phyloP scores from a whole-genome alignment of 2,888 invertebrate genomes.

The Epistrophe grossulariae region DNA sequence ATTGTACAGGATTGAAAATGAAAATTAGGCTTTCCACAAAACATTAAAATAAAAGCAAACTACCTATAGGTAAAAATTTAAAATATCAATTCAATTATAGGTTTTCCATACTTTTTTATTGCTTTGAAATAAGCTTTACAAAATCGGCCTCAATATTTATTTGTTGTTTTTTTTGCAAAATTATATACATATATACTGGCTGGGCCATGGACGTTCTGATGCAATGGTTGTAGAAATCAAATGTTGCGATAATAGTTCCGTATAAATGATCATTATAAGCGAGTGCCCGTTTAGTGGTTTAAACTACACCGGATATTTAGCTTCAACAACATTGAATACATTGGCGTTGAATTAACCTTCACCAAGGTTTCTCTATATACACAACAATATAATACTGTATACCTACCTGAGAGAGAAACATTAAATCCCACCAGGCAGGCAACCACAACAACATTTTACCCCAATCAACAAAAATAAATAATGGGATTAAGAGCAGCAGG shows the following conservation, averaged over 20 bases:
- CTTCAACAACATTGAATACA: constrained; percentile 50
- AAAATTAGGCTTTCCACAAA: no score
- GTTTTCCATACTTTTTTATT: no score
- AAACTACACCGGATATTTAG: constrained; percentile 50
- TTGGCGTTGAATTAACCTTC: constrained; percentile 63
- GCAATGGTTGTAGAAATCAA: constrained; percentile 16
- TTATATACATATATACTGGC: neutral
- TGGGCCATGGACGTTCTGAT: neutral
- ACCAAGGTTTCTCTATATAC: constrained; percentile 5
- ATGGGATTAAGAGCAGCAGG: constrained; percentile 75
- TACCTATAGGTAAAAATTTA: no score
- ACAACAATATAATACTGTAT: neutral
- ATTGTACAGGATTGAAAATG: no score
- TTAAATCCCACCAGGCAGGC: constrained; percentile 57
- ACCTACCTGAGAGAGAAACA: constrained; percentile 40
- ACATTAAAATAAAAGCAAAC: no score
- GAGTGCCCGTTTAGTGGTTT: constrained; percentile 69
- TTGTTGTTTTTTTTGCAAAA: neutral
- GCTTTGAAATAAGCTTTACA: neutral
- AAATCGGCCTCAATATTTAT: neutral
- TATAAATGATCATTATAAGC: constrained; percentile 30
- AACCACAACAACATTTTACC: constrained; percentile 72
- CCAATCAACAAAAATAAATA: constrained; percentile 75
- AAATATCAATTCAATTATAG: no score
- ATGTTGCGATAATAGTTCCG: constrained; percentile 29